Conservation (phyloP, 2,797 vertebrate genomes). For the Jordanella pulchra region DNA sequence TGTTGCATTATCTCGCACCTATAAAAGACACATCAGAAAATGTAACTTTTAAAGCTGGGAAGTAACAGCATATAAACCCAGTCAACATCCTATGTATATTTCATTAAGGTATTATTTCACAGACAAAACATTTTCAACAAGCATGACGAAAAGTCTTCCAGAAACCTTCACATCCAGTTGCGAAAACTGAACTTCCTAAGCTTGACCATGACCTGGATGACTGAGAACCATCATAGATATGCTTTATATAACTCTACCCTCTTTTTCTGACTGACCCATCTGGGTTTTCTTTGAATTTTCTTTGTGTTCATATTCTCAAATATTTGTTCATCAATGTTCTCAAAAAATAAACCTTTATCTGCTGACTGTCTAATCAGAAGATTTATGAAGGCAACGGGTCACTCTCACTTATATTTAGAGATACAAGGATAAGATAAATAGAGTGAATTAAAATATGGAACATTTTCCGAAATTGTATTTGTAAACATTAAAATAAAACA, state of each 20-base stretch:
- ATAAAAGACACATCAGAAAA: slow-evolving; percentile 48
- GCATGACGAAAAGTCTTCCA: no score
- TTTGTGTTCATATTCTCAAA: no score
- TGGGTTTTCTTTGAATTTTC: no score
- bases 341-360: neutral
- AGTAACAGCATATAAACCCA: neutral
- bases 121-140: neutral
- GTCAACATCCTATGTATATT: neutral
- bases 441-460: no score
- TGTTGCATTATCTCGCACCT: slow-evolving; percentile 94
- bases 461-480: no score
- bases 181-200: no score
- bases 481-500: neutral
- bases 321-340: no score
- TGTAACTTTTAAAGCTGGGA: slow-evolving; percentile 15
- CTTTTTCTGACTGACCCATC: neutral
- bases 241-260: neutral
- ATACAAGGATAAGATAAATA: no score
- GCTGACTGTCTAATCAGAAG: neutral
- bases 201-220: no score
- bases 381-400: neutral
- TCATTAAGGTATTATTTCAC: neutral
- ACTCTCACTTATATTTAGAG: neutral
- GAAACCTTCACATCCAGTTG: no score
- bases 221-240: no score